phyloP scores from a whole-genome alignment of 2,888 invertebrate species.

The Agrochola lychnidis region DNA sequence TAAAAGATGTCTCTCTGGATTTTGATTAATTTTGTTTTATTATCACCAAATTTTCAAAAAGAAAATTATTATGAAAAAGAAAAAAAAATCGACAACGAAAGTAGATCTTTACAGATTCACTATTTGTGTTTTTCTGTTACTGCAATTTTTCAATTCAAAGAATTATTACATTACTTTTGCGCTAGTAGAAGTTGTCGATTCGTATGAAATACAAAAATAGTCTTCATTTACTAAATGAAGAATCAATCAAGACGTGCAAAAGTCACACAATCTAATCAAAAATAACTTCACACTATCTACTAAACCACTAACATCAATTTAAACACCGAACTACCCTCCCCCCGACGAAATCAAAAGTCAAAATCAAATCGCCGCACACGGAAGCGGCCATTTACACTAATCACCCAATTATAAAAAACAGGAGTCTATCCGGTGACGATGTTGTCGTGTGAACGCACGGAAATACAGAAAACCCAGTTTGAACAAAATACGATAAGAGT shows the following conservation, averaged over 20 bases:
- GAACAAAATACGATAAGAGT: constrained; percentile 4
- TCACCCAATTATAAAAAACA: constrained; percentile 60
- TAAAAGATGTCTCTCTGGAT: constrained; percentile 87
- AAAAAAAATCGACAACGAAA: not conserved
- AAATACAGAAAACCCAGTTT: constrained; percentile 38
- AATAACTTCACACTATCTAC: constrained; percentile 7
- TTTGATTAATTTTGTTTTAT: constrained; percentile 76
- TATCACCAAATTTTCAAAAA: constrained; percentile 19
- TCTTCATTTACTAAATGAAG: not conserved
- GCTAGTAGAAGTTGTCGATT: not conserved
- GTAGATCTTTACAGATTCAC: not conserved
- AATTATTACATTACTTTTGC: not conserved
- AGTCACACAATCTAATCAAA: not conserved
- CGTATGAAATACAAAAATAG: not conserved
- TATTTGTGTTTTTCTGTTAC: not conserved
- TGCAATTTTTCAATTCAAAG: not conserved
- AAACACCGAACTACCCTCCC: constrained; percentile 45
- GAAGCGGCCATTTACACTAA: constrained; percentile 60
- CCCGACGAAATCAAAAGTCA: constrained; percentile 56
- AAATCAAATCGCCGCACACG: constrained; percentile 57
- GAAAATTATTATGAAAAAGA: not conserved
- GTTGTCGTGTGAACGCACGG: not conserved
- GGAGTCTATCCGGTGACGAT: constrained; percentile 64
- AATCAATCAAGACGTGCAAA: not conserved
- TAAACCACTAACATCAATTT: constrained; percentile 21